Conservation (phyloP, 2,797 vertebrate species). For the Gorsachius magnificus region DNA sequence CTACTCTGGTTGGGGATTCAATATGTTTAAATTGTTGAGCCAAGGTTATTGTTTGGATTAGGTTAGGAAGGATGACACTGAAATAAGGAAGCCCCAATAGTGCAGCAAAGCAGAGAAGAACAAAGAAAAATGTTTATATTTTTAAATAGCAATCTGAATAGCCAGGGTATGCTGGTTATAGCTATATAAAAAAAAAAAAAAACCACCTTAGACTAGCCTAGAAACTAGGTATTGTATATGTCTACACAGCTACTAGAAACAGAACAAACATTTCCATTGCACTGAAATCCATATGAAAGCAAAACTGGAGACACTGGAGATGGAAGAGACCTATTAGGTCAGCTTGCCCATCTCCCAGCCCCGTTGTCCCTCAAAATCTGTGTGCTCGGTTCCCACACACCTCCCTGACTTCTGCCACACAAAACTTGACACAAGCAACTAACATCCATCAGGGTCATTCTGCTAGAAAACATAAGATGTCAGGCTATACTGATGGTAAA, state of each 20-base stretch:
- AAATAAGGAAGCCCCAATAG: slow-evolving; percentile 40
- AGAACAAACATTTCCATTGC: neutral
- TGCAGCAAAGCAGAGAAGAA: slow-evolving; percentile 19
- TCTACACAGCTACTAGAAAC: neutral
- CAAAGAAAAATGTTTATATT: slow-evolving; percentile 30
- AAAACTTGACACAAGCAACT: neutral
- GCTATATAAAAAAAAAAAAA: neutral
- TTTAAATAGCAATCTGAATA: neutral
- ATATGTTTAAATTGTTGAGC: slow-evolving; percentile 62
- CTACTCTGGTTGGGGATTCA: slow-evolving; percentile 60
- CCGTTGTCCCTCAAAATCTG: neutral
- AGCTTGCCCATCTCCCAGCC: neutral
- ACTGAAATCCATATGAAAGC: neutral
- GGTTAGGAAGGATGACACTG: slow-evolving; percentile 45
- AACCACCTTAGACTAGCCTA: neutral
- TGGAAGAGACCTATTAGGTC: neutral
- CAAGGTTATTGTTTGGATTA: slow-evolving; percentile 69
- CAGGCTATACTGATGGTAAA: neutral
- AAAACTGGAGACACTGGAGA: neutral
- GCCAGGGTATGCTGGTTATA: neutral
- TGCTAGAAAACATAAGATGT: neutral
- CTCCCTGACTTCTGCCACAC: neutral
- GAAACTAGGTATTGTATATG: neutral
- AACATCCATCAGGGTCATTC: neutral
- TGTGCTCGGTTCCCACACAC: neutral